Percentiles rank a stretch among this genome's conserved stretches.
Evolutionary conservation across 2,888 invertebrate genomes (phyloP).

Genomic region (Eurytoma adleriae): DNA sequence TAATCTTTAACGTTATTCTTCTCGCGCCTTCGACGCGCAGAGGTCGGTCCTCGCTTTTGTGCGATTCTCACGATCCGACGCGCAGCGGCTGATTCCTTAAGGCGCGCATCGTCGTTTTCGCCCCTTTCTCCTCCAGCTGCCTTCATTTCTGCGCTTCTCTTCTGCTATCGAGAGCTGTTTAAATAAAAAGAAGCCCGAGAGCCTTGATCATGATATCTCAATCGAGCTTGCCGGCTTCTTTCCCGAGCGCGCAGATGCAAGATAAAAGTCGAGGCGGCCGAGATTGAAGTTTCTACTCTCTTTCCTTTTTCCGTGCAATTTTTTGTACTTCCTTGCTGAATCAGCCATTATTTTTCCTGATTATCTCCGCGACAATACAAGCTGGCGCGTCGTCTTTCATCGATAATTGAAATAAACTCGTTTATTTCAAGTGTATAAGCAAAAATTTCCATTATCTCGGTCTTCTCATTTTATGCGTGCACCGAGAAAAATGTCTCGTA

Average conservation of each 20-base stretch:
- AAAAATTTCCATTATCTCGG: too few relatives aligned
- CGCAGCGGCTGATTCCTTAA: conserved; percentile 17
- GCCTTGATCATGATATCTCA: conserved; percentile 55
- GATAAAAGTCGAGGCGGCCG: conserved; percentile 36
- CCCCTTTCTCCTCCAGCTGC: conserved; percentile 5
- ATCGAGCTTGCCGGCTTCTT: conserved; percentile 51
- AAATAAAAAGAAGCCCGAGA: conserved; percentile 31
- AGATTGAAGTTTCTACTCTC: conserved; percentile 37
- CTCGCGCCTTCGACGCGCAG: conserved; percentile 27
- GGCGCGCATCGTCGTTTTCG: background rate
- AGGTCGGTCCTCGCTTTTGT: conserved; percentile 39
- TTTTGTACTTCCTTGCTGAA: background rate
- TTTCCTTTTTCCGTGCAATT: conserved; percentile 38
- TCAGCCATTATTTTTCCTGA: background rate
- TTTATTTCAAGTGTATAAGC: too few relatives aligned
- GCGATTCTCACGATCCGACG: conserved; percentile 44
- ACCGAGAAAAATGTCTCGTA: too few relatives aligned
- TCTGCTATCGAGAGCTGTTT: conserved; percentile 51
- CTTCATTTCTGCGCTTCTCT: conserved; percentile 14
- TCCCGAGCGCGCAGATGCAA: conserved; percentile 11
- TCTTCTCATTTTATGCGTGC: too few relatives aligned
- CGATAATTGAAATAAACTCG: too few relatives aligned
- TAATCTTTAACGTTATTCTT: conserved; percentile 56
- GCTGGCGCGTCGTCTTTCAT: too few relatives aligned
- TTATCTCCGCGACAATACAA: background rate